Base-by-base conservation (phyloP, 2,888 invertebrate genomes). In the Heliconius erato region DNA sequence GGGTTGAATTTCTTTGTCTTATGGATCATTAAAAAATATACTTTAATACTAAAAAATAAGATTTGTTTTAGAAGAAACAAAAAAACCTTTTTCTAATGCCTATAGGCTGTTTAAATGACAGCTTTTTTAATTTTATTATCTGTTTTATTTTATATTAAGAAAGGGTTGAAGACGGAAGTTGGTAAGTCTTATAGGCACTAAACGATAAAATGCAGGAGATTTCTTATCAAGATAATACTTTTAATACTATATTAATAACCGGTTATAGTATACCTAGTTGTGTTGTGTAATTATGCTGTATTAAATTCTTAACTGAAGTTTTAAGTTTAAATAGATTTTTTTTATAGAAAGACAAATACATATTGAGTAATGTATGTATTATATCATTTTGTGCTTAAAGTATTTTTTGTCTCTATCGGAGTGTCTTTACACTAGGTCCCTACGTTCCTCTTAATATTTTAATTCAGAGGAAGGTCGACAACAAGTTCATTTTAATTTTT, bases 141-240 rank as follows among this genome's bases (percentile, higher is more conserved):
- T 87, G 84, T 87, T 89, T 89, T 89, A 89, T 89, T 88, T 87
- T 81, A 77, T 81, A 86, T 86, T 85, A n/a, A 63, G 87, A 82
- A 81, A 76, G 79, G 81, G 82, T 76, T 79, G 79, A 79, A 81
- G 78, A 67, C 86, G 87, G 86, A 86, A 83, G 85, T 83, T 76
- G 79, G 84, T 82, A 28, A 40, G 65, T 72, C 59, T 83, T 77
- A 79, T 59, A 68, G 76, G 76, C 59, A 68, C 59, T 80, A 76
- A 76, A 76, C 69, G 76, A 80, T 80, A 76, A 80, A 76, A 80
- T 59, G 68, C 80, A 69, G 6, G 72, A 72, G 72, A 72, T 72
- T n/a, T 72, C 26, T 6, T 44, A 72, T 28, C 26, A 16, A 44
- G 44, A 44, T 72, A 72, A 49, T 44, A 44, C 3, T 7, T 68